Conservation (phyloP, 53 echinoderm and acorn worm genomes). For the Paracentrotus lividus region DNA sequence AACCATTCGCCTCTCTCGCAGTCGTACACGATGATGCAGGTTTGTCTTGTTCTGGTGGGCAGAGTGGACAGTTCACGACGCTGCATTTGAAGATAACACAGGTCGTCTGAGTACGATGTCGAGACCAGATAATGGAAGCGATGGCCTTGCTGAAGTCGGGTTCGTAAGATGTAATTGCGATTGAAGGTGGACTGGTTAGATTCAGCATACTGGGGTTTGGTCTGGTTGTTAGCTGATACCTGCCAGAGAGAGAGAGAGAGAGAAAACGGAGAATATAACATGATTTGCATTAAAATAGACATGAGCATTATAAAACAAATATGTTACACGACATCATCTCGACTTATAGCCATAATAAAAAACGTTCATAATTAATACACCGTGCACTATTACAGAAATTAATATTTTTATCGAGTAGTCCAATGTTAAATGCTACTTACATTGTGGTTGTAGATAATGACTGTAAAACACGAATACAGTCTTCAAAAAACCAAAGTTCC, state of each 20-base stretch:
- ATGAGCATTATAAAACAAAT: too few relatives aligned
- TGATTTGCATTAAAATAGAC: too few relatives aligned
- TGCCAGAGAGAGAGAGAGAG: not conserved
- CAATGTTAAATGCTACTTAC: too few relatives aligned
- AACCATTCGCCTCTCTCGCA: not conserved
- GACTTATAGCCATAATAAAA: too few relatives aligned
- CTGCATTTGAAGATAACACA: conserved; percentile 37
- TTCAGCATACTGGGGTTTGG: too few relatives aligned
- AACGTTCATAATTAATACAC: too few relatives aligned
- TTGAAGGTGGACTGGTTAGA: not conserved
- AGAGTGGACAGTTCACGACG: conserved; percentile 33
- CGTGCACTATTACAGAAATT: too few relatives aligned
- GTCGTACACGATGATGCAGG: not conserved
- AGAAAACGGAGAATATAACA: not conserved
- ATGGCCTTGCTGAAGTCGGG: conserved; percentile 51
- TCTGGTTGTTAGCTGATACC: not conserved
- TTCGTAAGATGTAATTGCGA: conserved; percentile 40
- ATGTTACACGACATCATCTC: too few relatives aligned
- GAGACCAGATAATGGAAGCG: conserved; percentile 45
- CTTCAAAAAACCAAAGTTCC: too few relatives aligned
- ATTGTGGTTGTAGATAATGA: too few relatives aligned
- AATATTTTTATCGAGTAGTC: too few relatives aligned
- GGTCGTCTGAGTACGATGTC: conserved; percentile 36
- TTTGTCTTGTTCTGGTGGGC: not conserved
- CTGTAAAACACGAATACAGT: too few relatives aligned